Conservation (phyloP, 2,888 invertebrate genomes). For the Cremastinae sp. region DNA sequence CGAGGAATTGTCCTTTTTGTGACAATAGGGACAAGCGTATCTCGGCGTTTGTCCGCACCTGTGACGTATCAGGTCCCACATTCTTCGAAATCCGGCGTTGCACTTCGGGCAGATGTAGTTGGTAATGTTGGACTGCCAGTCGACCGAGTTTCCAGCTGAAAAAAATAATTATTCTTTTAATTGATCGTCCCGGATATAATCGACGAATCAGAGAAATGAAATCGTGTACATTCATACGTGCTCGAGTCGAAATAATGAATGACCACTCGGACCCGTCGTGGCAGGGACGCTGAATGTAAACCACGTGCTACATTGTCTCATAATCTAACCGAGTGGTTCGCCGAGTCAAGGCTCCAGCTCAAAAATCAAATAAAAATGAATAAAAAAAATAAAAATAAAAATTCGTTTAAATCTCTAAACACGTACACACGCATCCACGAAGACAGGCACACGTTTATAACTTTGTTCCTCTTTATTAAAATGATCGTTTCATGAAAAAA, state of each 20-base stretch:
- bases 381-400: too few species aligned
- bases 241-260: too few species aligned
- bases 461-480: conserved; percentile 42
- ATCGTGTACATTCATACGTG: background rate
- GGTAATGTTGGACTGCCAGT: conserved; percentile 60
- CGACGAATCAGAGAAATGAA: background rate
- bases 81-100: conserved; percentile 75
- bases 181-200: background rate
- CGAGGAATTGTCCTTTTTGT: conserved; percentile 78
- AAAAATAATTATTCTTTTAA: conserved; percentile 37
- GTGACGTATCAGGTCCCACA: conserved; percentile 77
- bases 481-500: conserved; percentile 39
- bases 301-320: too few species aligned
- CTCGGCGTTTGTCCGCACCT: conserved; percentile 79
- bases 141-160: conserved; percentile 71
- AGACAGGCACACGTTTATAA: conserved; percentile 26
- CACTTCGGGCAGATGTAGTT: conserved; percentile 75
- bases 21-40: conserved; percentile 79
- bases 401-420: background rate
- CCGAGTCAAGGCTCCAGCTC: too few species aligned
- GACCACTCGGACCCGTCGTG: too few species aligned
- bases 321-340: too few species aligned
- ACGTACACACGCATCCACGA: conserved; percentile 1
- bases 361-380: too few species aligned
- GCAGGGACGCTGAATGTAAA: too few species aligned